A percentile compares a stretch with the other conserved stretches of the same genome.
Evolutionary conservation across 1,140 invertebrate species (phyloP).

Genomic region (Bilobella aurantiaca): DNA sequence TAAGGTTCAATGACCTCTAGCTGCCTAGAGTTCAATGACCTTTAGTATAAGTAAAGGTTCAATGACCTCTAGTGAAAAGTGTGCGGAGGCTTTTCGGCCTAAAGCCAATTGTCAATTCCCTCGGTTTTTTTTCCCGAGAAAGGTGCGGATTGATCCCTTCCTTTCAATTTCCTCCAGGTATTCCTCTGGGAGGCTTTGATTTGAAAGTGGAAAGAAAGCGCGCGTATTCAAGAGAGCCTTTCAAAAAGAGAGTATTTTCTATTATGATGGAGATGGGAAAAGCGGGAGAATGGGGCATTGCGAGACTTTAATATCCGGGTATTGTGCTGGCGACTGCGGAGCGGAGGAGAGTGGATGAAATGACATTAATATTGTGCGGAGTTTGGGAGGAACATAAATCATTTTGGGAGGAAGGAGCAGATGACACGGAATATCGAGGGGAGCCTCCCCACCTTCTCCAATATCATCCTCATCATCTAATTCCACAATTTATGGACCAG

Average conservation of each 20-base stretch:
- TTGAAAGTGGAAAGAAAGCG: not conserved
- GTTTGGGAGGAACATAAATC: not conserved
- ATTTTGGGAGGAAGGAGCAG: not conserved
- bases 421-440: not conserved
- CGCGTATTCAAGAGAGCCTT: not conserved
- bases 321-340: no score
- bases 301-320: constrained; percentile 6
- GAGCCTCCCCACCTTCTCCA: not conserved
- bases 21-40: no score
- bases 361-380: constrained; percentile 2
- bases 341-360: not conserved
- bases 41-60: not conserved
- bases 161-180: not conserved
- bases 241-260: not conserved
- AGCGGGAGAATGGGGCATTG: not conserved
- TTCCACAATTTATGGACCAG: constrained; percentile 6
- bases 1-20: no score
- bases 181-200: not conserved
- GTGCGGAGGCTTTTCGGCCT: no score
- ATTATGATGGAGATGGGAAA: not conserved
- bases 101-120: not conserved
- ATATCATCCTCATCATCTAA: constrained; percentile 6
- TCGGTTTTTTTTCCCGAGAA: not conserved
- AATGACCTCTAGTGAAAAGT: not conserved
- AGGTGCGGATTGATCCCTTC: constrained; percentile 1